These are phyloP conservation scores for Agonum fuliginosum DNA, from an alignment of 2,888 invertebrate genomes.

Conservation along the genomic window DNA sequence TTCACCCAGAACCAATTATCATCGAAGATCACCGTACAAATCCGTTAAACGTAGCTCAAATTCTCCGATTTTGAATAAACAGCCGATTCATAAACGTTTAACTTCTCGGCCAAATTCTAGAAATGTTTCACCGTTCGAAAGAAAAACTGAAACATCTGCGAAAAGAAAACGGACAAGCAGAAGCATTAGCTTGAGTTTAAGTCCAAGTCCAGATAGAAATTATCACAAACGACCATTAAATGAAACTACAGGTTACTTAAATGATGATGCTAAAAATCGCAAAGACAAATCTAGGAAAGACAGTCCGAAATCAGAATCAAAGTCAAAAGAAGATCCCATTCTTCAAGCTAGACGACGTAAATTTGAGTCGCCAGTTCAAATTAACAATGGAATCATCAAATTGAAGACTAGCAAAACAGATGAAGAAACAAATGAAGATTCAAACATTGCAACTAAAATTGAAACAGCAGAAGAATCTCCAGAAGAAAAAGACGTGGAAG, in stretches of 20 bases:
- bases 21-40: slow-evolving; percentile 30
- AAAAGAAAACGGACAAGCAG: slow-evolving; percentile 53
- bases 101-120: slow-evolving; percentile 39
- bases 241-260: slow-evolving; percentile 39
- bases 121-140: slow-evolving; percentile 41
- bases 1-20: slow-evolving; percentile 3
- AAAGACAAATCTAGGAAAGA: slow-evolving; percentile 23
- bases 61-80: slow-evolving; percentile 27
- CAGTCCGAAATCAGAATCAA: slow-evolving; percentile 62
- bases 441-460: slow-evolving; percentile 50
- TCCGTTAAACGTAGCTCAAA: slow-evolving; percentile 20
- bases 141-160: slow-evolving; percentile 7
- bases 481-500: slow-evolving; percentile 53
- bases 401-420: slow-evolving; percentile 46
- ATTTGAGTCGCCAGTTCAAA: slow-evolving; percentile 70
- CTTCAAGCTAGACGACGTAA: slow-evolving; percentile 75
- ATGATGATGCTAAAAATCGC: slow-evolving; percentile 46
- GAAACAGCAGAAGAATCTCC: slow-evolving; percentile 15
- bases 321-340: slow-evolving; percentile 70
- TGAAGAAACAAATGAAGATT: slow-evolving; percentile 45
- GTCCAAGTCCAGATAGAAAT: slow-evolving; percentile 62
- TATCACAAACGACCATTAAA: slow-evolving; percentile 47
- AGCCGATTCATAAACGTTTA: slow-evolving; percentile 51
- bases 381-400: slow-evolving; percentile 56
- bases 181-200: slow-evolving; percentile 62